phyloP scores from a whole-genome alignment of 2,888 invertebrate genomes.

The Platynereis dumerilii region DNA sequence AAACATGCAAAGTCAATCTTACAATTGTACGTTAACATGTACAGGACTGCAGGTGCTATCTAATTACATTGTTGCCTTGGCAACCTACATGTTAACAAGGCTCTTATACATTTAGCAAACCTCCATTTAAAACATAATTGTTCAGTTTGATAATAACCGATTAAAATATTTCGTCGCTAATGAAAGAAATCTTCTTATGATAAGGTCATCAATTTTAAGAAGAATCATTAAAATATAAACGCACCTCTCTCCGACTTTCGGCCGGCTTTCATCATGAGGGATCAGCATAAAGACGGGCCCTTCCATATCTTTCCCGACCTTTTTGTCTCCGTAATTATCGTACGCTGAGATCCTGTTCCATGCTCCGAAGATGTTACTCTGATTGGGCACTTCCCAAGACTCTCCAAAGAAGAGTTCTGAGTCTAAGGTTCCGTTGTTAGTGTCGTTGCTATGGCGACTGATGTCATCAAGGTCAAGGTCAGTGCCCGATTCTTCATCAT shows the following conservation, averaged over 20 bases:
- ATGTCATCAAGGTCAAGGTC: constrained; percentile 30
- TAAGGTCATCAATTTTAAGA: no score
- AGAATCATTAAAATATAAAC: constrained; percentile 7
- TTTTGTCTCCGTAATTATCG: constrained; percentile 38
- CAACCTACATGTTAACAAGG: no score
- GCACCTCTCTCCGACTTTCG: constrained; percentile 32
- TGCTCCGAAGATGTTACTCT: constrained; percentile 6
- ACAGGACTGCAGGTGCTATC: no score
- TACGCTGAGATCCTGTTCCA: constrained; percentile 32
- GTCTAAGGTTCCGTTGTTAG: constrained; percentile 9
- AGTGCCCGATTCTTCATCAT: background rate
- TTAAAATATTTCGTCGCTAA: no score
- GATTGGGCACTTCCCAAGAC: constrained; percentile 4
- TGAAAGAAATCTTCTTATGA: no score
- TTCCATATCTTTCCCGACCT: constrained; percentile 30
- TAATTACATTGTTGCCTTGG: no score
- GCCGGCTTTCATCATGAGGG: constrained; percentile 15
- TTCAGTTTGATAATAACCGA: no score
- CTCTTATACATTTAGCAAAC: no score
- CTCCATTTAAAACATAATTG: no score
- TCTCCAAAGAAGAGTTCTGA: constrained; percentile 18
- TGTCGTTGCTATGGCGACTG: constrained; percentile 19
- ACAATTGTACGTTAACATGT: no score
- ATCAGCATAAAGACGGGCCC: constrained; percentile 35
- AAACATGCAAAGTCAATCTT: no score